Conservation (phyloP, 1,140 invertebrate genomes). For the Sarcophaga bullata region DNA sequence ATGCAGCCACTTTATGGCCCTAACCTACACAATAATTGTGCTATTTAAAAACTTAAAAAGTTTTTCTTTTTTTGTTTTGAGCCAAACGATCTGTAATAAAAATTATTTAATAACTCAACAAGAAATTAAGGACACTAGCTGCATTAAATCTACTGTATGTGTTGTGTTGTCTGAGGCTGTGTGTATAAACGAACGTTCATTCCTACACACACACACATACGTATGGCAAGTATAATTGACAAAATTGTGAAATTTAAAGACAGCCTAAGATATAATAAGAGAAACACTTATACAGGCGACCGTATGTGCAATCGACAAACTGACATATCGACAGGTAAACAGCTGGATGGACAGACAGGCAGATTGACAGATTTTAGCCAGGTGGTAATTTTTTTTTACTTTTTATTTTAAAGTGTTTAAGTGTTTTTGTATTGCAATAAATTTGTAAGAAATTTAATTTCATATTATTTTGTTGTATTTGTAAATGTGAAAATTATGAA, state of each 20-base stretch:
- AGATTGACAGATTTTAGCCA: not conserved
- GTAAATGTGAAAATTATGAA: no score
- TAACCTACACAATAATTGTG: conserved; percentile 25
- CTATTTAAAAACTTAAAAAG: no score
- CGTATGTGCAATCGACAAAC: no score
- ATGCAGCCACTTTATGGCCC: not conserved
- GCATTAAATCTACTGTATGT: conserved; percentile 20
- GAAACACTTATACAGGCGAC: no score
- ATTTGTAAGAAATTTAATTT: no score
- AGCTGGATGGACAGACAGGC: not conserved
- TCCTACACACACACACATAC: not conserved
- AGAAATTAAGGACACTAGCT: conserved; percentile 38
- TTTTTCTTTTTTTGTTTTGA: not conserved
- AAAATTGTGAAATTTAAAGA: not conserved
- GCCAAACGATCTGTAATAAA: conserved; percentile 6
- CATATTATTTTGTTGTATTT: no score
- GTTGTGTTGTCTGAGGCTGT: not conserved
- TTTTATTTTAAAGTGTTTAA: not conserved
- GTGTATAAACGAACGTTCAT: not conserved
- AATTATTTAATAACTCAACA: conserved; percentile 34
- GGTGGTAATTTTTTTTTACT: not conserved
- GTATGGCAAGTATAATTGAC: not conserved
- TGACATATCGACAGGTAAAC: not conserved
- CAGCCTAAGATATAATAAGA: not conserved
- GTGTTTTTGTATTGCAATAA: no score